Percentiles rank a stretch among this genome's conserved stretches.
Conservation (phyloP, 2,888 invertebrate species). For the Drosophila buzzatii region DNA sequence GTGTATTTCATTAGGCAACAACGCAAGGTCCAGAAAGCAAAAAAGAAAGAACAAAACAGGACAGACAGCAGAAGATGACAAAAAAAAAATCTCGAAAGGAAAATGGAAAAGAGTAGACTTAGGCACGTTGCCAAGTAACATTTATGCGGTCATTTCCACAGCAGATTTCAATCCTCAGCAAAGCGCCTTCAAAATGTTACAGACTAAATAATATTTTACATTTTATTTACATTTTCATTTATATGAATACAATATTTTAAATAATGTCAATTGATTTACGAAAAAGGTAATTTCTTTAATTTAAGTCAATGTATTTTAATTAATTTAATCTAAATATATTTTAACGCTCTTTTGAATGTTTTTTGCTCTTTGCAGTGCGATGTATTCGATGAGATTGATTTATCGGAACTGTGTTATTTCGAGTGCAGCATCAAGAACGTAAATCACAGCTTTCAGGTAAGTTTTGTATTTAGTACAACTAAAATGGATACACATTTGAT, state of each 20-base stretch:
- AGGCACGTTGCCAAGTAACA: slow-evolving; percentile 55
- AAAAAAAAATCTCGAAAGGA: slow-evolving; percentile 4
- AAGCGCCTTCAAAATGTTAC: not conserved
- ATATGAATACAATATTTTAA: not conserved
- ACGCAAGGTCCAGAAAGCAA: slow-evolving; percentile 42
- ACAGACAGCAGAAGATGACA: not conserved
- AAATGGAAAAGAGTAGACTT: slow-evolving; percentile 10
- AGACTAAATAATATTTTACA: not conserved
- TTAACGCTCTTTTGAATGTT: not conserved
- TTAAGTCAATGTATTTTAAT: not conserved
- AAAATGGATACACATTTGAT: no score
- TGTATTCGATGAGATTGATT: slow-evolving; percentile 94
- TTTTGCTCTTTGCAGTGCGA: slow-evolving; percentile 88
- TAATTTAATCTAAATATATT: not conserved
- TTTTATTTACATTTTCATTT: slow-evolving; percentile 1
- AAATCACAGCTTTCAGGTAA: slow-evolving; percentile 95
- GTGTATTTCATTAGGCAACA: slow-evolving; percentile 57
- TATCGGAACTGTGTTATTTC: slow-evolving; percentile 93
- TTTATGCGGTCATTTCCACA: slow-evolving; percentile 30
- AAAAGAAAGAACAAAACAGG: slow-evolving; percentile 12
- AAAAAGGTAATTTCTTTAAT: not conserved
- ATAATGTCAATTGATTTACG: not conserved
- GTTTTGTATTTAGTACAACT: not conserved
- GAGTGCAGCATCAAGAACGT: slow-evolving; percentile 95
- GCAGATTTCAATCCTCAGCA: slow-evolving; percentile 19